A percentile compares a stretch with the other conserved stretches of the same genome.
These are phyloP conservation scores for Serranus cabrilla DNA, from an alignment of 2,797 vertebrate genomes.

Conservation along the genomic window DNA sequence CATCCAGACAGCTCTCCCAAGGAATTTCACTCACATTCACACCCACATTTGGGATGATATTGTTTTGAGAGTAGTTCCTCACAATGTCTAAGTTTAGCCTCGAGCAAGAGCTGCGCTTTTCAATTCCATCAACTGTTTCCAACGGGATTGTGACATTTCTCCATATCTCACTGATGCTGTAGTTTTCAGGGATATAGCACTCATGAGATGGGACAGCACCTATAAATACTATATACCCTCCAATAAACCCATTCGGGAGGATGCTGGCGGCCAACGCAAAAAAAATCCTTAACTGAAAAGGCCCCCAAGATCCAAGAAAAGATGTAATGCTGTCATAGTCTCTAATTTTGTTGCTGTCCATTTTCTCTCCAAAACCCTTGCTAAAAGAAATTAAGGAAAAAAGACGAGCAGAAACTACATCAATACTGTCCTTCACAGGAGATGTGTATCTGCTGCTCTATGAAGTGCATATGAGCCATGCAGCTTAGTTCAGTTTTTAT, in stretches of 20 bases:
- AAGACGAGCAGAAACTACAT: not conserved
- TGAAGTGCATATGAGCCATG: not conserved
- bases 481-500: conserved; percentile 6
- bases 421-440: not conserved
- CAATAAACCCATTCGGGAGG: conserved; percentile 90
- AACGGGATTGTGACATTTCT: conserved; percentile 85
- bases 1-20: conserved; percentile 83
- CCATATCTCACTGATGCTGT: conserved; percentile 87
- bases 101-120: conserved; percentile 81
- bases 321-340: conserved; percentile 86
- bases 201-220: conserved; percentile 85
- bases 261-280: conserved; percentile 90
- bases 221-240: conserved; percentile 85
- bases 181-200: conserved; percentile 84
- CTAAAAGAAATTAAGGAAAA: not conserved
- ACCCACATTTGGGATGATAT: conserved; percentile 82
- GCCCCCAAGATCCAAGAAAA: conserved; percentile 89
- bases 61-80: conserved; percentile 81
- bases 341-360: conserved; percentile 51
- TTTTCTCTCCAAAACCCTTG: not conserved
- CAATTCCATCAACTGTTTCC: conserved; percentile 65
- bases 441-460: not conserved
- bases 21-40: conserved; percentile 85
- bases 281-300: conserved; percentile 88
- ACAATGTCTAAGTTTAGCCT: conserved; percentile 85